Percentiles rank a stretch among this genome's conserved stretches.
Conservation (phyloP, 2,888 invertebrate genomes). For the Coremacera marginata region DNA sequence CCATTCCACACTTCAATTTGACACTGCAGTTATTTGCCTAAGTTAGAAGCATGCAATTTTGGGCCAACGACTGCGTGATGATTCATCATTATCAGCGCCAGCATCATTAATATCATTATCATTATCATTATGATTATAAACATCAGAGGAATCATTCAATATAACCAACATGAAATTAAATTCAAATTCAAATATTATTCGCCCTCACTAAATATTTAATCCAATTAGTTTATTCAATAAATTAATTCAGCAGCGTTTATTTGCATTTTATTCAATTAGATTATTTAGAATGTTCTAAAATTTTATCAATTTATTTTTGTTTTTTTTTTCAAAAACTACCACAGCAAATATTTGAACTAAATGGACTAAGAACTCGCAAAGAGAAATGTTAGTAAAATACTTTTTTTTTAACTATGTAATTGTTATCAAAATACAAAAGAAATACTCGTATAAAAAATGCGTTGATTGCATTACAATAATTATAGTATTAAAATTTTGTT, state of each 20-base stretch:
- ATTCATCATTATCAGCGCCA: not conserved
- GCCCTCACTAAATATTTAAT: conserved; percentile 21
- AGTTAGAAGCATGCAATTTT: not conserved
- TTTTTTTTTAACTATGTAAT: too few species aligned
- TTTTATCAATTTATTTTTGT: not conserved
- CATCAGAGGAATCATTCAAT: not conserved
- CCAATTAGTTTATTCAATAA: conserved; percentile 37
- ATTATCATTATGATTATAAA: not conserved
- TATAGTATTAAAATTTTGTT: too few species aligned
- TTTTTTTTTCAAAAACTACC: not conserved
- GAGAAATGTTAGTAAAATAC: not conserved
- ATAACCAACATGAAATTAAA: conserved; percentile 1
- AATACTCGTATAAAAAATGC: too few species aligned
- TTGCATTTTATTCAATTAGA: conserved; percentile 31
- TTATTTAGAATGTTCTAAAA: conserved; percentile 17
- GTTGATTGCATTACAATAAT: too few species aligned
- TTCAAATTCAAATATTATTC: conserved; percentile 7
- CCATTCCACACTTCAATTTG: not conserved
- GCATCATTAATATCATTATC: too few species aligned
- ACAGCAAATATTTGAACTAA: not conserved
- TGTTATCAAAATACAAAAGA: too few species aligned
- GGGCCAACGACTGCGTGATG: not conserved
- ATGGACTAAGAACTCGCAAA: not conserved
- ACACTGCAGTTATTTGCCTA: conserved; percentile 11
- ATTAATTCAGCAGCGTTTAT: conserved; percentile 31